phyloP scores from a whole-genome alignment of 2,113 vertebrate genomes.

The Megaptera novaeangliae region DNA sequence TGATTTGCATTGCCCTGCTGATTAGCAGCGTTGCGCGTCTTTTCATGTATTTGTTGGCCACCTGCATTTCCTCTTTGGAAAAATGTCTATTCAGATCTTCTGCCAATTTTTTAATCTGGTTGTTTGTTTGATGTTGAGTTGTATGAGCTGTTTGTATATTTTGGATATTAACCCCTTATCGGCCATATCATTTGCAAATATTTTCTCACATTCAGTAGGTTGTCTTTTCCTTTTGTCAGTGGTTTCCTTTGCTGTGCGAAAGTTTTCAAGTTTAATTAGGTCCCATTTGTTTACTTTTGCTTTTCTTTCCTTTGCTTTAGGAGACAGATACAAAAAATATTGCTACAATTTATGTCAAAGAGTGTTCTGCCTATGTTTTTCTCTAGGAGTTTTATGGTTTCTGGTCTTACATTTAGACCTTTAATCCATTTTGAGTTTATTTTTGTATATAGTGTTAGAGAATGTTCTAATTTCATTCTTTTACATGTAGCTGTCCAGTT shows the following conservation, averaged over 20 bases:
- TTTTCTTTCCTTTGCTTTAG: background rate
- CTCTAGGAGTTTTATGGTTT: background rate
- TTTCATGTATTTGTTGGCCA: background rate
- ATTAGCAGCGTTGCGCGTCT: background rate
- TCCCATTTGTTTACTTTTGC: background rate
- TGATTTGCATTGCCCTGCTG: background rate
- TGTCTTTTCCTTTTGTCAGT: background rate
- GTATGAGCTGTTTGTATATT: background rate
- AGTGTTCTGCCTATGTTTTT: background rate
- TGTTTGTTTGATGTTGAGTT: background rate
- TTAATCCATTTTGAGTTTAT: background rate
- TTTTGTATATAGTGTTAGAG: background rate
- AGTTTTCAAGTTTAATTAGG: background rate
- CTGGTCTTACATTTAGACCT: background rate
- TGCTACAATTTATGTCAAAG: background rate
- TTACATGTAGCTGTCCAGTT: background rate
- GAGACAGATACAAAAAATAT: background rate
- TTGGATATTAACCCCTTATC: background rate
- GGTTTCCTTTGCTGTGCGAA: background rate
- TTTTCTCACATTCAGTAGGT: background rate
- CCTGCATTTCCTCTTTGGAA: background rate
- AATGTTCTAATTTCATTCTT: background rate
- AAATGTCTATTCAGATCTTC: background rate
- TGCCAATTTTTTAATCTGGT: background rate
- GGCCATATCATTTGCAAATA: background rate